A percentile compares a stretch with the other conserved stretches of the same genome.
Conservation (phyloP, 2,888 invertebrate genomes). For the Dyspetes luteomarginatus region DNA sequence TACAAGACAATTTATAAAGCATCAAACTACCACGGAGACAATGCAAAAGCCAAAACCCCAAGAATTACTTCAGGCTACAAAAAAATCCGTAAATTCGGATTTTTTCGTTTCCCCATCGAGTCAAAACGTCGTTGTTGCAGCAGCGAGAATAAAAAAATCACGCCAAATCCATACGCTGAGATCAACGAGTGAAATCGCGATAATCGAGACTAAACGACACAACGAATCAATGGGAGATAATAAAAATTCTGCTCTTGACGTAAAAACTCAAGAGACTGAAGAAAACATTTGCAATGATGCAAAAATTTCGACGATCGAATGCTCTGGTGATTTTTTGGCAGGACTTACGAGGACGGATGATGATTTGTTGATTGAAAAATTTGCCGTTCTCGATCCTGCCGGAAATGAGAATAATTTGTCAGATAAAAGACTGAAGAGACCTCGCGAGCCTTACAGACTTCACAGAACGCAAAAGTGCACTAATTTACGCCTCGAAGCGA, state of each 20-base stretch:
- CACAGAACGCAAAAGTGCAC: conserved; percentile 66
- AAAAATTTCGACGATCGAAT: conserved; percentile 24
- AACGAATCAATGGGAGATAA: conserved; percentile 54
- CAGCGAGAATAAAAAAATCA: conserved; percentile 63
- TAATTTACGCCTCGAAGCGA: conserved; percentile 65
- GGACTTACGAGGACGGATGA: conserved; percentile 4
- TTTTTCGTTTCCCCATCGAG: background rate
- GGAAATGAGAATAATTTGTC: background rate
- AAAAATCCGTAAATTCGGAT: conserved; percentile 12
- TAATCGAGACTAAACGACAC: background rate
- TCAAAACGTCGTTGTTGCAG: conserved; percentile 19
- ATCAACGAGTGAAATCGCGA: conserved; percentile 35
- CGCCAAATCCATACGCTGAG: conserved; percentile 69
- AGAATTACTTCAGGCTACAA: background rate
- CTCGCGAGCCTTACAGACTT: conserved; percentile 58
- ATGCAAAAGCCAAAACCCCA: conserved; percentile 15
- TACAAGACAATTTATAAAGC: conserved; percentile 37
- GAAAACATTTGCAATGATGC: background rate
- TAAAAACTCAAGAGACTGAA: background rate
- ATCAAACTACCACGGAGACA: conserved; percentile 33
- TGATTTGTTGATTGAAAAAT: conserved; percentile 14
- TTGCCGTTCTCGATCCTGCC: background rate
- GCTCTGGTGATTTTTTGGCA: conserved; percentile 46
- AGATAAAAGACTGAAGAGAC: conserved; percentile 24
- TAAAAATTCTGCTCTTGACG: conserved; percentile 12